Conservation (phyloP, 2,888 invertebrate genomes). For the Melikaiella ostensackeni region DNA sequence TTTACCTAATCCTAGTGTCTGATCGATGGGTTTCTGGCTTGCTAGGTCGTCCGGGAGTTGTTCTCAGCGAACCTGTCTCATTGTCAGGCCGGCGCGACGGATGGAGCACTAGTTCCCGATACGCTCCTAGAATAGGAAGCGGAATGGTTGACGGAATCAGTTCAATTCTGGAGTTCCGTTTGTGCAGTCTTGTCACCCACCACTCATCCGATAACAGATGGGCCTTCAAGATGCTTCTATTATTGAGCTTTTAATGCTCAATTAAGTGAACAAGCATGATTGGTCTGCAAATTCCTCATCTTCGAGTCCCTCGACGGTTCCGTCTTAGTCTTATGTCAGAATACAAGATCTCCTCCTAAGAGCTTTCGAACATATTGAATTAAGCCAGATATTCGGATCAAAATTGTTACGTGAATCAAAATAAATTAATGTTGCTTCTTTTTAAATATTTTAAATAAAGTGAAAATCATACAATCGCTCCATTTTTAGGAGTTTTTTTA, state of each 20-base stretch:
- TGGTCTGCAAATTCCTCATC: background rate
- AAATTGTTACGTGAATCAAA: background rate
- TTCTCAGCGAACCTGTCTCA: conserved; percentile 2
- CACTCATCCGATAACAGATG: background rate
- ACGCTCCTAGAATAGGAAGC: conserved; percentile 28
- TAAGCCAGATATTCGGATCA: background rate
- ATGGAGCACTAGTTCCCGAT: background rate
- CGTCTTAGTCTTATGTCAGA: background rate
- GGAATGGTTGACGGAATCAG: conserved; percentile 46
- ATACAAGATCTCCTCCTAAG: background rate
- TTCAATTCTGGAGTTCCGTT: conserved; percentile 47
- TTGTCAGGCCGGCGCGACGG: background rate
- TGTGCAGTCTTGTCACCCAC: conserved; percentile 36
- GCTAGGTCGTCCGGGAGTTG: conserved; percentile 4
- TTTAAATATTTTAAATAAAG: background rate
- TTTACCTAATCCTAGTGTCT: conserved; percentile 61
- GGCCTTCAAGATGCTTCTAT: background rate
- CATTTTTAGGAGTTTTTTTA: no score
- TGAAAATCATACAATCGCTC: no score
- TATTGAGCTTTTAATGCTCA: background rate
- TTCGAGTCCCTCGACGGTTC: background rate
- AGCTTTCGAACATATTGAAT: background rate
- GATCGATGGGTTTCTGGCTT: conserved; percentile 56
- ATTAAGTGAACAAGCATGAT: background rate
- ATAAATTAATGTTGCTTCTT: background rate